These are phyloP conservation scores for Penaeus monodon DNA, from an alignment of 2,888 invertebrate species.

Conservation along the genomic window DNA sequence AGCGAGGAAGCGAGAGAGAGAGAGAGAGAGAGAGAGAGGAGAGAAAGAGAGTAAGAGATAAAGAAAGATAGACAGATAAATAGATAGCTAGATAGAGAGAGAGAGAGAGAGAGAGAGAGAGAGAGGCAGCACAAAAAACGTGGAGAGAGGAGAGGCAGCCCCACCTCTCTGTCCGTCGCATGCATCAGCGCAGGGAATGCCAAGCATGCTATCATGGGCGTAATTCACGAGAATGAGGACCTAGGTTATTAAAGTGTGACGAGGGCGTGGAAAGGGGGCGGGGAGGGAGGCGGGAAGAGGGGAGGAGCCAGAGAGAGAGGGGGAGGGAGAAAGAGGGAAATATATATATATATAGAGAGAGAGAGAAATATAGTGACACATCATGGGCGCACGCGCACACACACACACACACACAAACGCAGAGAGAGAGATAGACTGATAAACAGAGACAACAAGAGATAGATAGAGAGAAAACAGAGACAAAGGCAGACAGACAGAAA, in stretches of 20 bases:
- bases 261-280: neutral
- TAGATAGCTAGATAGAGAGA: too few species aligned
- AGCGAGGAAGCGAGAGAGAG: neutral
- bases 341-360: conserved; percentile 31
- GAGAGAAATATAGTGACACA: neutral
- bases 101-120: too few species aligned
- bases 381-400: neutral
- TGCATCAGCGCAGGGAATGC: neutral
- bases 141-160: neutral
- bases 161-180: neutral
- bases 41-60: too few species aligned
- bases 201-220: neutral
- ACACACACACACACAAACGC: neutral
- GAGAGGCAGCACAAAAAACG: too few species aligned
- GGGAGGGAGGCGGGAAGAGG: neutral
- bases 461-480: too few species aligned
- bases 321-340: neutral
- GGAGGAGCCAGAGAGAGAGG: neutral
- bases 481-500: too few species aligned
- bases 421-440: conserved; percentile 20
- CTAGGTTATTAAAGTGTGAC: neutral
- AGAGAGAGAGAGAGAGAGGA: too few species aligned
- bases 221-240: neutral
- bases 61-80: too few species aligned
- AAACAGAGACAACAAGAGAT: neutral